A percentile compares a stretch with the other conserved stretches of the same genome.
These are phyloP conservation scores for Heptranchias perlo DNA, from an alignment of 2,113 vertebrate genomes.

Conservation along the genomic window DNA sequence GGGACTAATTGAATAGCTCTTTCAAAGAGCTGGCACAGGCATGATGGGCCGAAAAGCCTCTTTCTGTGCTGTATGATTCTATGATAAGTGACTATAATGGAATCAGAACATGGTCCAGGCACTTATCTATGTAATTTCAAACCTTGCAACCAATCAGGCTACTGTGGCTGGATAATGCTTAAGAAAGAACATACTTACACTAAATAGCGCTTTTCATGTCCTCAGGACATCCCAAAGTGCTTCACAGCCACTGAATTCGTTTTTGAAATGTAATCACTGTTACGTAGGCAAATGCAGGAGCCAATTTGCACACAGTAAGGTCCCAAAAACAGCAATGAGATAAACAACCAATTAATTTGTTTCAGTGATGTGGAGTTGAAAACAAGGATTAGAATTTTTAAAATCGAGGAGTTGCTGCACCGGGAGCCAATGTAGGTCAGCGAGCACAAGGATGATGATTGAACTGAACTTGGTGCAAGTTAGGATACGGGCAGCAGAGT, in stretches of 20 bases:
- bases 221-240: too few relatives aligned
- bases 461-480: too few relatives aligned
- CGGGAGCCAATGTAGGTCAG: too few relatives aligned
- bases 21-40: neutral
- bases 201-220: too few relatives aligned
- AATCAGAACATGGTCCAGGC: neutral
- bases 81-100: neutral
- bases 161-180: neutral
- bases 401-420: too few relatives aligned
- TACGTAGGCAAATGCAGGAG: neutral
- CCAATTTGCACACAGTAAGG: neutral
- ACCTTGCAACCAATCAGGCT: neutral
- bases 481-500: too few relatives aligned
- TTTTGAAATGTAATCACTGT: neutral
- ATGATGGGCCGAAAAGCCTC: neutral
- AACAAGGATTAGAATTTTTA: too few relatives aligned
- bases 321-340: neutral
- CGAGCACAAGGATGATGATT: too few relatives aligned
- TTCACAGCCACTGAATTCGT: too few relatives aligned
- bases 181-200: neutral
- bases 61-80: neutral
- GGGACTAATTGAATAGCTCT: too few relatives aligned
- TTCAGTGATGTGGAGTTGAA: too few relatives aligned
- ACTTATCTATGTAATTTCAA: neutral
- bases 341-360: neutral